Evolutionary conservation across 2,888 invertebrate species (phyloP).

Genomic region (Sminthurinus aureus): DNA sequence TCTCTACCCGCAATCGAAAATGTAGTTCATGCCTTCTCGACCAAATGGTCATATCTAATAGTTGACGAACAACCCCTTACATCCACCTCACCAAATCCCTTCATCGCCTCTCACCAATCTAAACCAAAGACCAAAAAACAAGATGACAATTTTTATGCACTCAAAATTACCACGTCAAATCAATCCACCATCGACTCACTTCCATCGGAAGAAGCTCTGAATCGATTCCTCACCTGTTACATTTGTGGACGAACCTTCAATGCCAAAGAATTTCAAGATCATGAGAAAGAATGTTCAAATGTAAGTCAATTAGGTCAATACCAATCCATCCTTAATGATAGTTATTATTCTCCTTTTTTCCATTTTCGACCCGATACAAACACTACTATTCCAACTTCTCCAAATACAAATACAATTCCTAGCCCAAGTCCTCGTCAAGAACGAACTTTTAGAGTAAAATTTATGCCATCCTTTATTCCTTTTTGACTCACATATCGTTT

Average conservation of each 20-base stretch:
- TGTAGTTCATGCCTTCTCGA: neutral
- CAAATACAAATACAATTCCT: neutral
- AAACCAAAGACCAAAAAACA: constrained; percentile 11
- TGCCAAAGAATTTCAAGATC: constrained; percentile 16
- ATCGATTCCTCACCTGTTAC: constrained; percentile 30
- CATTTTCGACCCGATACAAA: neutral
- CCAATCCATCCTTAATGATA: neutral
- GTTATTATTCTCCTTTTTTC: neutral
- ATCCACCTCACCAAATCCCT: constrained; percentile 19
- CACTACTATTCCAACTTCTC: neutral
- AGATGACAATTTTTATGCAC: neutral
- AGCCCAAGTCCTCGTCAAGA: neutral
- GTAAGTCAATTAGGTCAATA: constrained; percentile 18
- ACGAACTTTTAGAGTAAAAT: constrained; percentile 24
- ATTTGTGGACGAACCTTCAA: constrained; percentile 25
- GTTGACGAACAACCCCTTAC: constrained; percentile 33
- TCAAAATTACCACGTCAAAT: constrained; percentile 38
- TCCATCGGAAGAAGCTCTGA: constrained; percentile 22
- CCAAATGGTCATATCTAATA: constrained; percentile 24
- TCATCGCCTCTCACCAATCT: neutral
- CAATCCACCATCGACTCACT: constrained; percentile 25
- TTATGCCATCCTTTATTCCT: constrained; percentile 33
- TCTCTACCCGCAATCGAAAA: constrained; percentile 23
- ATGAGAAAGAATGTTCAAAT: constrained; percentile 19
- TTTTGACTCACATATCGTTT: constrained; percentile 13